phyloP scores from a whole-genome alignment of 2,797 vertebrate species.

The Diceros bicornis region DNA sequence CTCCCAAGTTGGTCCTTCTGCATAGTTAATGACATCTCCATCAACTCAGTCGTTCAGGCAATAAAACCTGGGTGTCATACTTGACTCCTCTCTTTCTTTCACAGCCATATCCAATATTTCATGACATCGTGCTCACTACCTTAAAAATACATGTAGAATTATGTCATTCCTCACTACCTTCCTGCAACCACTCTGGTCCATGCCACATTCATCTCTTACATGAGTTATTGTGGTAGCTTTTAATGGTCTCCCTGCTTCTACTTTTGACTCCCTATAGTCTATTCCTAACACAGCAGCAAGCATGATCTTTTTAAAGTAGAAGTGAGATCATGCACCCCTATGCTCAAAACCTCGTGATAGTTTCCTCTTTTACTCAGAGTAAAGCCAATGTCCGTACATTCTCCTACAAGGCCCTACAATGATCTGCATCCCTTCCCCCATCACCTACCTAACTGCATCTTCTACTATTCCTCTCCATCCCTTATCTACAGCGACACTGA shows the following conservation, averaged over 20 bases:
- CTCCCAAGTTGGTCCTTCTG: background rate
- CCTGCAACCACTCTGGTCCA: background rate
- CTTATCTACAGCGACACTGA: background rate
- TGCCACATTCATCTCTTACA: background rate
- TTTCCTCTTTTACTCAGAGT: slow-evolving; percentile 33
- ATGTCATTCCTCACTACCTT: background rate
- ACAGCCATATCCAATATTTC: background rate
- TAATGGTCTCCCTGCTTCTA: background rate
- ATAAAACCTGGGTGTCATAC: background rate
- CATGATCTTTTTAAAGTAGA: background rate
- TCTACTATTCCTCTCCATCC: background rate
- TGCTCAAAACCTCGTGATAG: slow-evolving; percentile 8
- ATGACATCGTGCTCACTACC: background rate
- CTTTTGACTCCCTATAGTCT: background rate
- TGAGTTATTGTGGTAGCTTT: background rate
- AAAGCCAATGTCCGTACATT: background rate
- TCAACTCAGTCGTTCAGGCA: background rate
- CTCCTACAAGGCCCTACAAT: background rate
- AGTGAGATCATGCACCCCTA: background rate
- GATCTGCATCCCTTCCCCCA: background rate
- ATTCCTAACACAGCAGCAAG: background rate
- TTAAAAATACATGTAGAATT: slow-evolving; percentile 14
- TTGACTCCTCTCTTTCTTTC: background rate
- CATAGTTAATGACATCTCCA: background rate
- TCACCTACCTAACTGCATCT: background rate